Base-by-base conservation (phyloP, 2,113 vertebrate genomes). In the Oreochromis niloticus region DNA sequence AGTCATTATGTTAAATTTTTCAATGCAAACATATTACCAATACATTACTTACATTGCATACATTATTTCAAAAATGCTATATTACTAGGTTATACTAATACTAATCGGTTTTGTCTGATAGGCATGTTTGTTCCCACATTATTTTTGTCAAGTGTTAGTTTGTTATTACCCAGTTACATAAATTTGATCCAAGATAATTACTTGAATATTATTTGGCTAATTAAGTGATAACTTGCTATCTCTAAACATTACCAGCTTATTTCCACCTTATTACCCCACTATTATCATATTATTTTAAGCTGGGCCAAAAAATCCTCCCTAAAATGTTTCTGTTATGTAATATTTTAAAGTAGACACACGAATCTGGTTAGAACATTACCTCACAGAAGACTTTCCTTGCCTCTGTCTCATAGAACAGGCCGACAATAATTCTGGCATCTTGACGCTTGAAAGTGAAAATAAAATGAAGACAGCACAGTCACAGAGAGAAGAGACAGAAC, bases 371-470 rank as follows among this genome's bases (percentile, higher is more conserved):
- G 41, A 17, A 78, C 71, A 0, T 78, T 78, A 99, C 98, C 98
- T 99, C 98, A 56, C 98, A 99, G 93, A 99, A 99, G 63, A 99
- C 98, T 88, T 99, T 99, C 43, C 98, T 96, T 19, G 98, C 98
- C 94, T 99, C 98, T 0, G 98, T 99, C 93, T 99, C 98, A 34
- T 99, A 99, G 94, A 99, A 99, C 57, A 99, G 97, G n/a, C 98
- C 98, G 94, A 99, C 98, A 4, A 99, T 99, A 95, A 99, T 99
- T 22, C 98, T 96, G 8, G 98, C 98, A 1, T 99, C 98, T 89
- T 99, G 98, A 56, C 98, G 97, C 98, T 99, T 78, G 71, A 50
- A 78, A 78, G 71, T 50, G 16, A 30, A 78, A 8, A 50, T 32
- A 78, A 78, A 50, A 50, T 0, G 10, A 79, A 63, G 81, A 68